These are phyloP conservation scores for Hylaea fasciaria DNA, from an alignment of 2,888 invertebrate species.

Conservation along the genomic window DNA sequence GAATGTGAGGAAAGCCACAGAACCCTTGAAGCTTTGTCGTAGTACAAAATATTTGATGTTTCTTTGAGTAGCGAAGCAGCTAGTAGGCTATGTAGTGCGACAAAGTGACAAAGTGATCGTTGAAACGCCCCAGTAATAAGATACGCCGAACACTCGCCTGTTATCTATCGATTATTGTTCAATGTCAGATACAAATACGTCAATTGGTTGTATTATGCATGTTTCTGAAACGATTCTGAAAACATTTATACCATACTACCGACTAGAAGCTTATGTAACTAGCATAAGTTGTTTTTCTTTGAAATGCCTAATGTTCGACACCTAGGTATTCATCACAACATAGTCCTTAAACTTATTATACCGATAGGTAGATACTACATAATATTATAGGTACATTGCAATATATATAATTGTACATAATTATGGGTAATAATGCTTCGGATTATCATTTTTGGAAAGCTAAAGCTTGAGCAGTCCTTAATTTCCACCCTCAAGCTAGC, in stretches of 20 bases:
- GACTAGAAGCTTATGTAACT: no score
- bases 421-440: no score
- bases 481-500: constrained; percentile 20
- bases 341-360: no score
- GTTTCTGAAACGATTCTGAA: neutral
- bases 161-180: constrained; percentile 61
- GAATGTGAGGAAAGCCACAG: constrained; percentile 5
- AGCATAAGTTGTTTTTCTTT: no score
- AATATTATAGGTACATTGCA: no score
- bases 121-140: constrained; percentile 70
- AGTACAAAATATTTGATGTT: neutral
- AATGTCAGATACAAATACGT: constrained; percentile 43
- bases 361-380: no score
- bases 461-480: constrained; percentile 16
- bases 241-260: no score
- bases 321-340: no score
- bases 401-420: no score
- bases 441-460: neutral
- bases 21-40: constrained; percentile 1
- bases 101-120: constrained; percentile 8
- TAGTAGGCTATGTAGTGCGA: neutral
- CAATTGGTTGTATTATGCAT: constrained; percentile 6
- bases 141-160: constrained; percentile 58
- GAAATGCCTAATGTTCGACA: no score
- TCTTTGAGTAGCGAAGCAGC: neutral